These are phyloP conservation scores for Acrossocheilus fasciatus DNA, from an alignment of 2,797 vertebrate species.

Conservation along the genomic window DNA sequence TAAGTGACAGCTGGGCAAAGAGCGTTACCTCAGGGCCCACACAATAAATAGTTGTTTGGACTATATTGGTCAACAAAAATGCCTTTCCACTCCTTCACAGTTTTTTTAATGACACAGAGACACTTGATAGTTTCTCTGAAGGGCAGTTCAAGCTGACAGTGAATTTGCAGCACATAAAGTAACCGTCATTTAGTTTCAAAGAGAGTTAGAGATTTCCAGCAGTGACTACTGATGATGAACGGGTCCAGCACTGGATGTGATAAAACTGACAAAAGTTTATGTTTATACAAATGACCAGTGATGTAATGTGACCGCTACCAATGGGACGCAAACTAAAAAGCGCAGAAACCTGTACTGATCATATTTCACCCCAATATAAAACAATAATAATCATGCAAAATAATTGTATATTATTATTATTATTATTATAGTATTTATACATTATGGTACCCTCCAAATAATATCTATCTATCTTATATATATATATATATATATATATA, in stretches of 20 bases:
- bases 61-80: slow-evolving; percentile 52
- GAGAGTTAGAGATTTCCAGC: background rate
- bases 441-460: background rate
- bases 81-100: slow-evolving; percentile 61
- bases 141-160: background rate
- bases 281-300: background rate
- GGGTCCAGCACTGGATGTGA: background rate
- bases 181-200: background rate
- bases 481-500: too few species aligned
- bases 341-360: background rate
- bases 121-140: slow-evolving; percentile 1
- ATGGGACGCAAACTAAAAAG: background rate
- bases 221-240: background rate
- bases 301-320: background rate
- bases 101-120: background rate
- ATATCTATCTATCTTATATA: too few species aligned
- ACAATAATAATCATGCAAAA: background rate
- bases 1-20: slow-evolving; percentile 83
- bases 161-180: background rate
- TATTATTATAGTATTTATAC: background rate
- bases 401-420: background rate
- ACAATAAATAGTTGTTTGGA: slow-evolving; percentile 78
- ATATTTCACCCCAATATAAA: background rate
- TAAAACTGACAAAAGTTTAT: background rate
- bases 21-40: slow-evolving; percentile 73